Evolutionary conservation across 2,888 invertebrate species (phyloP).

Genomic region (Drosophila atripex): DNA sequence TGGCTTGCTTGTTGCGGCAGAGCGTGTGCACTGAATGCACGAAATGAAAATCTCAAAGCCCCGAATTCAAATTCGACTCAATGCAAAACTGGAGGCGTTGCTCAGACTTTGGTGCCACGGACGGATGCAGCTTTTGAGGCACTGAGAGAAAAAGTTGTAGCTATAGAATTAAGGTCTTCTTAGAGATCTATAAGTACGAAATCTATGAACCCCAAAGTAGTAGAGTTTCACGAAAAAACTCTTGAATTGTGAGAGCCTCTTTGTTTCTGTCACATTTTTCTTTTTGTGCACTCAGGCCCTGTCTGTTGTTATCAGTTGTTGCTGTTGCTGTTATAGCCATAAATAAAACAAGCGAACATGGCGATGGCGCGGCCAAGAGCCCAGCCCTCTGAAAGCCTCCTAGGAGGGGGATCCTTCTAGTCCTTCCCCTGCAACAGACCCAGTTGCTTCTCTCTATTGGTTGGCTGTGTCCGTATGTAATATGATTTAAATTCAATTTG

Average conservation of each 20-base stretch:
- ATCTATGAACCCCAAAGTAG: too few species aligned
- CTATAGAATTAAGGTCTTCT: too few species aligned
- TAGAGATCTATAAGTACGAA: too few species aligned
- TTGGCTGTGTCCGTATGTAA: conserved; percentile 54
- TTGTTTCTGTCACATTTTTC: background rate
- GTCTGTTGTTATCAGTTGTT: conserved; percentile 20
- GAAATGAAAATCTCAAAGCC: conserved; percentile 66
- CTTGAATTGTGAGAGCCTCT: background rate
- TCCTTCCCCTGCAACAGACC: conserved; percentile 17
- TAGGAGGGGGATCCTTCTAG: conserved; percentile 25
- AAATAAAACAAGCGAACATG: conserved; percentile 72
- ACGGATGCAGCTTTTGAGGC: conserved; percentile 16
- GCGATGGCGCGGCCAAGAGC: conserved; percentile 41
- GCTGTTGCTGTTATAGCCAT: conserved; percentile 52
- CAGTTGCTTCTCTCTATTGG: conserved; percentile 15
- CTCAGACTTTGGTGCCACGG: conserved; percentile 20
- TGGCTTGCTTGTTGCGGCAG: conserved; percentile 68
- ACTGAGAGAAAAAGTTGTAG: background rate
- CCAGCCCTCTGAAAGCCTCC: conserved; percentile 8
- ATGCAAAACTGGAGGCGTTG: conserved; percentile 56
- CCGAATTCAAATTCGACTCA: conserved; percentile 46
- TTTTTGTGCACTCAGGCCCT: background rate
- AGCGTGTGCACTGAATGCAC: conserved; percentile 77
- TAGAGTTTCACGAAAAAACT: too few species aligned
- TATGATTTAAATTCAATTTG: conserved; percentile 78